Conservation (phyloP, 2,113 vertebrate species). For the Pangasianodon hypophthalmus region DNA sequence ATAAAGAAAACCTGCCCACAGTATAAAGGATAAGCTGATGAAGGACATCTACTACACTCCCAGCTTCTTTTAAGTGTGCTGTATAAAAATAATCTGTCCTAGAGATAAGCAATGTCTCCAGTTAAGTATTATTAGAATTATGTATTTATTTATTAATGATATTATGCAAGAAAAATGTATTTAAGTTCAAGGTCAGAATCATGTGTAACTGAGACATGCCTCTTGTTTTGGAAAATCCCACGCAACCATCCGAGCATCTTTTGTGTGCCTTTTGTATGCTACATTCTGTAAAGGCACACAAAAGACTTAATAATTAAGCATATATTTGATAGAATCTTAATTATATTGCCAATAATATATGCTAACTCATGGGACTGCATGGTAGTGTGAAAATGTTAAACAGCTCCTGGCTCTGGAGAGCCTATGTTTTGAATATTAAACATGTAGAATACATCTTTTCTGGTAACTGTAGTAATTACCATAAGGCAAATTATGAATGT, state of each 20-base stretch:
- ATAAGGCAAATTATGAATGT: background rate
- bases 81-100: no score
- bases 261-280: no score
- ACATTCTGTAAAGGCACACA: conserved; percentile 10
- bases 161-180: no score
- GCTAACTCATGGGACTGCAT: conserved; percentile 18
- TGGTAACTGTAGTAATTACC: background rate
- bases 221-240: background rate
- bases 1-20: background rate
- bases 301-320: conserved; percentile 15
- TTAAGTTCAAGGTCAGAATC: background rate
- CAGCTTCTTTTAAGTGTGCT: no score
- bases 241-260: background rate
- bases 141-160: background rate
- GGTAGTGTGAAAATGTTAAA: background rate
- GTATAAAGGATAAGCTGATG: background rate
- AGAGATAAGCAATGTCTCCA: no score
- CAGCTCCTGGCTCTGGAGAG: background rate
- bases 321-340: conserved; percentile 38
- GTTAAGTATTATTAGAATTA: background rate
- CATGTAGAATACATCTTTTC: background rate
- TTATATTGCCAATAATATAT: conserved; percentile 18
- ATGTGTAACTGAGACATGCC: background rate
- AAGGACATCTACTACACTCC: no score
- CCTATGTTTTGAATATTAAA: conserved; percentile 4